Percentiles rank a stretch among this genome's conserved stretches.
These are phyloP conservation scores for Phrynocephalus versicolor DNA, from an alignment of 2,113 vertebrate genomes.

Conservation along the genomic window DNA sequence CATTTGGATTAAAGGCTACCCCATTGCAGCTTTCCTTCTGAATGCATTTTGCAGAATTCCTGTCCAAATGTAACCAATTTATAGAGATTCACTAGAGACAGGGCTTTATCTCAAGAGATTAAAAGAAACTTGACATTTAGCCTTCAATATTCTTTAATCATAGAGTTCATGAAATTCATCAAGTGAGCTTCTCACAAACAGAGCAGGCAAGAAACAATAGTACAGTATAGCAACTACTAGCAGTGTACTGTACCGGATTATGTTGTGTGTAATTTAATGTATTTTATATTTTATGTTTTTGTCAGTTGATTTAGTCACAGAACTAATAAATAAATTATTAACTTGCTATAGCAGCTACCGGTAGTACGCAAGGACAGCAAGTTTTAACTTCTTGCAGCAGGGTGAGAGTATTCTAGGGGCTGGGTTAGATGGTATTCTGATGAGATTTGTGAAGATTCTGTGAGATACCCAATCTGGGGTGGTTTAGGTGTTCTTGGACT, in stretches of 20 bases:
- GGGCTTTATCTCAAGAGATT: background rate
- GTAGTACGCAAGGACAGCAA: no score
- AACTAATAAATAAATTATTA: background rate
- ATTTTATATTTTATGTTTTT: no score
- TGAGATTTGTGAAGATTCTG: background rate
- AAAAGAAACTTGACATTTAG: background rate
- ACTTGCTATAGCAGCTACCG: background rate
- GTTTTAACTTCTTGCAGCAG: no score
- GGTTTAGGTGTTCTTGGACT: no score
- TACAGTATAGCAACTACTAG: no score
- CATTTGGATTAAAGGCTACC: background rate
- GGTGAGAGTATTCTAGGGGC: background rate
- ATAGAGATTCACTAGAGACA: background rate
- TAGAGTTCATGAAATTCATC: background rate
- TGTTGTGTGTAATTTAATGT: no score
- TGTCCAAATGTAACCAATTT: background rate
- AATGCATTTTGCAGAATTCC: background rate
- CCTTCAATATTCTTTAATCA: background rate
- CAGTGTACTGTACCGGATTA: no score
- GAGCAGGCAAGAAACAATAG: no score
- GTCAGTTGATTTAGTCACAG: no score
- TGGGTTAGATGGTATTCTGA: background rate
- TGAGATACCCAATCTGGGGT: background rate
- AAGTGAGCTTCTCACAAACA: background rate
- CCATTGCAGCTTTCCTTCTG: background rate